Conservation (phyloP, 2,113 vertebrate genomes). For the Vicugna pacos region DNA sequence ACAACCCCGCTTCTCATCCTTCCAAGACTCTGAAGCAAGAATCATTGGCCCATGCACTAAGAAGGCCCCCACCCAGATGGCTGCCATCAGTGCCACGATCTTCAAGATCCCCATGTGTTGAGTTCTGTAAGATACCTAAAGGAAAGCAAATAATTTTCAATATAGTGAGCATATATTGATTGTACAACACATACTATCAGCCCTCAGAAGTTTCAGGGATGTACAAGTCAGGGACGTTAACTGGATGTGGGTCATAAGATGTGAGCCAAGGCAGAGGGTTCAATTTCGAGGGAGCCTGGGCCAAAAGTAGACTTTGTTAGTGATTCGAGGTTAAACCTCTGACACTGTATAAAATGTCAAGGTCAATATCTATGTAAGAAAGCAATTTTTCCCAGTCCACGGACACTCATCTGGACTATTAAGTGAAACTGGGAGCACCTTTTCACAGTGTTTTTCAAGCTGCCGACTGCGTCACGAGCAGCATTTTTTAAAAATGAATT, state of each 20-base stretch:
- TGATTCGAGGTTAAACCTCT: not conserved
- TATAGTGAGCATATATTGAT: not conserved
- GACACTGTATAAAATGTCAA: not conserved
- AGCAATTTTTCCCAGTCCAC: not conserved
- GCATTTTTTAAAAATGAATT: not conserved
- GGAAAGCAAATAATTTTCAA: constrained; percentile 35
- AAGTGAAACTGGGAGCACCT: not conserved
- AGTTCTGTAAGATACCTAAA: constrained; percentile 91
- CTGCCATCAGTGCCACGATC: constrained; percentile 89
- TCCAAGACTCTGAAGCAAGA: constrained; percentile 87
- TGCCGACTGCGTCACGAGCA: not conserved
- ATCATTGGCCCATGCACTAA: constrained; percentile 93
- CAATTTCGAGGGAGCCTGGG: not conserved
- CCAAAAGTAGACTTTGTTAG: not conserved
- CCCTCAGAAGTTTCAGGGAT: not conserved
- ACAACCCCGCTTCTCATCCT: constrained; percentile 26
- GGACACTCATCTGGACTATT: not conserved
- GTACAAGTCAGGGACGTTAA: not conserved
- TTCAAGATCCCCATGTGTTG: constrained; percentile 86
- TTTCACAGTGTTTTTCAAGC: not conserved
- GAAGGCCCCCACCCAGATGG: constrained; percentile 92
- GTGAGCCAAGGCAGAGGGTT: not conserved
- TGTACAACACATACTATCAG: not conserved
- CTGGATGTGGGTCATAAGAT: not conserved
- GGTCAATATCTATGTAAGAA: not conserved